A percentile compares a stretch with the other conserved stretches of the same genome.
Conservation (phyloP, 2,888 invertebrate genomes). For the Dilophus febrilis region DNA sequence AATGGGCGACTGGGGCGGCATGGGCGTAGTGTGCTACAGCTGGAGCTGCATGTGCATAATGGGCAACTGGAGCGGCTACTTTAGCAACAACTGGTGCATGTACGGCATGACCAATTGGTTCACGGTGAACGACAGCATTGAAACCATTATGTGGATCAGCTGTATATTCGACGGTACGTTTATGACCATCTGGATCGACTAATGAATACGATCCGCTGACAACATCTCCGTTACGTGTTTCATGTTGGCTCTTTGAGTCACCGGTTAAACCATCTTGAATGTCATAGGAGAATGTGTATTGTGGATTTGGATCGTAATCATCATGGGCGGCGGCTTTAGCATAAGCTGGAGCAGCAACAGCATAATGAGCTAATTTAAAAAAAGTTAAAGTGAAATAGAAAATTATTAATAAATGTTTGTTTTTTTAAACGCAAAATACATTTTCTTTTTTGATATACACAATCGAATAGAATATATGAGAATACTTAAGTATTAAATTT, state of each 20-base stretch:
- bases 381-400: no score
- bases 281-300: constrained; percentile 34
- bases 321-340: constrained; percentile 16
- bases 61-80: constrained; percentile 11
- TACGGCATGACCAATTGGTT: constrained; percentile 15
- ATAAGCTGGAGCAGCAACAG: constrained; percentile 12
- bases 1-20: constrained; percentile 1
- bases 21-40: constrained; percentile 1
- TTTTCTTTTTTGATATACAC: no score
- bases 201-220: constrained; percentile 39
- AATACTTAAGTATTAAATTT: no score
- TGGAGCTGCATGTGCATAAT: constrained; percentile 4
- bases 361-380: constrained; percentile 16
- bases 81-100: constrained; percentile 8
- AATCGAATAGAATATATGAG: no score
- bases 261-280: constrained; percentile 34
- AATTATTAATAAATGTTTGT: no score
- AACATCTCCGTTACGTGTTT: constrained; percentile 44
- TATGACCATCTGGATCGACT: constrained; percentile 40
- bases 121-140: constrained; percentile 28
- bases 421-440: no score
- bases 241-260: constrained; percentile 38
- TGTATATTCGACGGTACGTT: constrained; percentile 43
- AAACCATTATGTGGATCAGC: constrained; percentile 30
- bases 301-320: constrained; percentile 27